Percentiles rank a stretch among this genome's conserved stretches.
Conservation (phyloP, 2,797 vertebrate species). For the Danionella dracula region DNA sequence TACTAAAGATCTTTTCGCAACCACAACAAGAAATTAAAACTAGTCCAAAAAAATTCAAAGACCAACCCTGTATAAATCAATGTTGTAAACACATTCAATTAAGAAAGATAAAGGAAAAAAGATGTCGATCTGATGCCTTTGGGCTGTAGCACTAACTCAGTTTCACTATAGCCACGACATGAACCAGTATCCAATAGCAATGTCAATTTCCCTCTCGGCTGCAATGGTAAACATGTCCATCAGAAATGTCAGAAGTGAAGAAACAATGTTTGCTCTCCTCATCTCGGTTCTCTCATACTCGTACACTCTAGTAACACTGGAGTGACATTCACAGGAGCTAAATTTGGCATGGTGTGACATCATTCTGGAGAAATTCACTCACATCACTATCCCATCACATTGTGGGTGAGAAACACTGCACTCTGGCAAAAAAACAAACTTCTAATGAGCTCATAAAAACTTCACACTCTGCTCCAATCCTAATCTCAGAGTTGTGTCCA, state of each 20-base stretch:
- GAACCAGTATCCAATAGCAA: neutral
- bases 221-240: conserved; percentile 16
- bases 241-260: conserved; percentile 2
- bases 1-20: too few relatives aligned
- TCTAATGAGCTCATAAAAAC: conserved; percentile 44
- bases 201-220: neutral
- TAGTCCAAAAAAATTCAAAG: too few relatives aligned
- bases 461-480: conserved; percentile 37
- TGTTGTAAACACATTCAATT: too few relatives aligned
- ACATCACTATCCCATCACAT: conserved; percentile 11
- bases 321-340: conserved; percentile 24
- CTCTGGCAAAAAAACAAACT: conserved; percentile 36
- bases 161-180: neutral
- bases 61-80: too few relatives aligned
- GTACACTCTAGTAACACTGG: neutral
- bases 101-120: too few relatives aligned
- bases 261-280: neutral
- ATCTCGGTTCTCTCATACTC: neutral
- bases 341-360: conserved; percentile 16
- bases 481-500: conserved; percentile 9
- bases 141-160: neutral
- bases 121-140: neutral
- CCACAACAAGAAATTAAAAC: too few relatives aligned
- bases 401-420: conserved; percentile 40
- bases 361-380: conserved; percentile 13